These are phyloP conservation scores for Aricia agestis DNA, from an alignment of 1,140 invertebrate genomes.

Conservation along the genomic window DNA sequence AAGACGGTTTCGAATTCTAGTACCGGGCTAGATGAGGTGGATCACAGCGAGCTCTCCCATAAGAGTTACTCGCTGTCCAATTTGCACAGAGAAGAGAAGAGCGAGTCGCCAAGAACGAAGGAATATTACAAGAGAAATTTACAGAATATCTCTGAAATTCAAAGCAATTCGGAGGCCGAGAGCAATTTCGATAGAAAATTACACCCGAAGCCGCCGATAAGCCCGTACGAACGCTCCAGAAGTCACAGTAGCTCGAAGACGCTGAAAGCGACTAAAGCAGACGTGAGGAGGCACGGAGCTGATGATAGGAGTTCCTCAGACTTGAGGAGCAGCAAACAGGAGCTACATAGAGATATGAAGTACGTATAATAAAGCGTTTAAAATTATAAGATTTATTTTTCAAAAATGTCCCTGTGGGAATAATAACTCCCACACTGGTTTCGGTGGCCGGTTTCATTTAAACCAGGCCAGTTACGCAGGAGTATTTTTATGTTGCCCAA, in stretches of 20 bases:
- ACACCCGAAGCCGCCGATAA: conserved; percentile 63
- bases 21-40: conserved; percentile 63
- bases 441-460: too few species aligned
- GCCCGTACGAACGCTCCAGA: conserved; percentile 65
- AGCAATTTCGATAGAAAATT: conserved; percentile 56
- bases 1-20: conserved; percentile 68
- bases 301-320: conserved; percentile 62
- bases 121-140: conserved; percentile 74
- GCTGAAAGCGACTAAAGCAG: conserved; percentile 53
- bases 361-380: conserved; percentile 34
- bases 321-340: conserved; percentile 59
- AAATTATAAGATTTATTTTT: too few species aligned
- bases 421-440: too few species aligned
- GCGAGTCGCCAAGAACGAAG: conserved; percentile 50
- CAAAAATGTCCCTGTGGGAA: too few species aligned
- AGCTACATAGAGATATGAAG: conserved; percentile 58
- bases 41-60: conserved; percentile 52
- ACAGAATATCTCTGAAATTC: conserved; percentile 77
- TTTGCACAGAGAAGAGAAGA: conserved; percentile 54
- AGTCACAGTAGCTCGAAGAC: conserved; percentile 73
- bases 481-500: too few species aligned
- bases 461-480: too few species aligned
- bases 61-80: conserved; percentile 70
- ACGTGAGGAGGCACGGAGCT: conserved; percentile 39
- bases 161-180: conserved; percentile 67